phyloP scores from a whole-genome alignment of 2,797 vertebrate genomes.

The Lateolabrax maculatus region DNA sequence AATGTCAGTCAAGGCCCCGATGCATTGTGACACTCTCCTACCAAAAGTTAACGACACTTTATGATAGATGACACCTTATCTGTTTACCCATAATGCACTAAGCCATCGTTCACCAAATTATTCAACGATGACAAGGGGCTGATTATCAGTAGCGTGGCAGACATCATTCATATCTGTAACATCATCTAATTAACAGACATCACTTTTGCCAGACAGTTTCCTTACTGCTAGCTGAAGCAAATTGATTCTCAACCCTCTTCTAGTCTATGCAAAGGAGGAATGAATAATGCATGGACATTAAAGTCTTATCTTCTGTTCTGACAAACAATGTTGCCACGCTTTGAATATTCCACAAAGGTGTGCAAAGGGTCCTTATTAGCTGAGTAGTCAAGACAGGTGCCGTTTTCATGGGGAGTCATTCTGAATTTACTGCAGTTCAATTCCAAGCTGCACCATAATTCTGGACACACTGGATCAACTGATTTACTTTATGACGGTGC shows the following conservation, averaged over 20 bases:
- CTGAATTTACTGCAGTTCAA: conserved; percentile 54
- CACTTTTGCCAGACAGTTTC: conserved; percentile 75
- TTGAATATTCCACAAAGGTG: conserved; percentile 79
- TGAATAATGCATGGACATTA: conserved; percentile 84
- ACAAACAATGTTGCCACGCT: conserved; percentile 78
- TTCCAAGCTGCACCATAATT: conserved; percentile 39
- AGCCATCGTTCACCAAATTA: conserved; percentile 67
- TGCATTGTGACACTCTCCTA: conserved; percentile 31
- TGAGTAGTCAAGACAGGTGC: conserved; percentile 62
- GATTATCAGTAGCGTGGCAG: conserved; percentile 67
- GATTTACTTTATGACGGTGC: conserved; percentile 51
- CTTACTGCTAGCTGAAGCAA: conserved; percentile 74
- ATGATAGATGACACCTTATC: conserved; percentile 74
- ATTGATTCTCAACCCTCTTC: conserved; percentile 71
- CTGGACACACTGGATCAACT: conserved; percentile 52
- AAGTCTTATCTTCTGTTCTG: conserved; percentile 78
- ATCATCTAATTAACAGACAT: conserved; percentile 84
- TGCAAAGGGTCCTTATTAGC: conserved; percentile 65
- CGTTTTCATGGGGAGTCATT: conserved; percentile 55
- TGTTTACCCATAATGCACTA: conserved; percentile 74
- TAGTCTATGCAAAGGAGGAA: conserved; percentile 63
- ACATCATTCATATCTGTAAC: conserved; percentile 79
- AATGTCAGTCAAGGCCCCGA: conserved; percentile 6
- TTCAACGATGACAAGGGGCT: conserved; percentile 60
- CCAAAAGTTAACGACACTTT: conserved; percentile 66